These are phyloP conservation scores for Atrichornis clamosus DNA, from an alignment of 2,113 vertebrate genomes.

Conservation along the genomic window DNA sequence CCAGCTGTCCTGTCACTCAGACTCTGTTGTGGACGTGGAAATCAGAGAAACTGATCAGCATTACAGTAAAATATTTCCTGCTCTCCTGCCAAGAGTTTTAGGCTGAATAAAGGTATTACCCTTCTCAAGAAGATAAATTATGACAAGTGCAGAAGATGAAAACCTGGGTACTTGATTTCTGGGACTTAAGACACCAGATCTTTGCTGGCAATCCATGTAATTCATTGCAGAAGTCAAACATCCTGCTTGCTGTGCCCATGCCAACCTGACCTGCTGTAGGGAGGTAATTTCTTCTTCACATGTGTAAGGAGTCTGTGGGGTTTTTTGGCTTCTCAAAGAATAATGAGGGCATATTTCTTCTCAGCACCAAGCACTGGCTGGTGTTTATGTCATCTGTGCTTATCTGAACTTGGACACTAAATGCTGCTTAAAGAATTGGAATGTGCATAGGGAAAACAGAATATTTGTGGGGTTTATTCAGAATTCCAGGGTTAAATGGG, in stretches of 20 bases:
- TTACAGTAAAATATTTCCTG: background rate
- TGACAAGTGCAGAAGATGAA: background rate
- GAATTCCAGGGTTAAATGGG: background rate
- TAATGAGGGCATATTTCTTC: background rate
- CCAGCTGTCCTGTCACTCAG: background rate
- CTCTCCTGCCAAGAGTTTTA: background rate
- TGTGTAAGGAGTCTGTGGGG: background rate
- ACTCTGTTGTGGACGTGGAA: background rate
- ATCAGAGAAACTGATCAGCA: background rate
- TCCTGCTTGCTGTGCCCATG: background rate
- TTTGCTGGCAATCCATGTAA: background rate
- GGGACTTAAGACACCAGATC: background rate
- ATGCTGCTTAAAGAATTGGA: accelerated
- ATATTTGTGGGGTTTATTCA: background rate
- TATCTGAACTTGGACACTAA: background rate
- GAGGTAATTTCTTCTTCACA: background rate
- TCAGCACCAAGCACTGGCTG: background rate
- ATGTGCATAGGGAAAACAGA: accelerated
- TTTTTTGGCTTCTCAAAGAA: background rate
- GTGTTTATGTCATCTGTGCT: background rate
- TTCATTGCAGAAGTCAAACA: background rate
- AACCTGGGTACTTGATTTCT: background rate
- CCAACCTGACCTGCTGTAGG: background rate
- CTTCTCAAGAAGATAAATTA: background rate
- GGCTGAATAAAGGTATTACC: background rate